Conservation (phyloP, 2,888 invertebrate genomes). For the Iselma pallidipennis region DNA sequence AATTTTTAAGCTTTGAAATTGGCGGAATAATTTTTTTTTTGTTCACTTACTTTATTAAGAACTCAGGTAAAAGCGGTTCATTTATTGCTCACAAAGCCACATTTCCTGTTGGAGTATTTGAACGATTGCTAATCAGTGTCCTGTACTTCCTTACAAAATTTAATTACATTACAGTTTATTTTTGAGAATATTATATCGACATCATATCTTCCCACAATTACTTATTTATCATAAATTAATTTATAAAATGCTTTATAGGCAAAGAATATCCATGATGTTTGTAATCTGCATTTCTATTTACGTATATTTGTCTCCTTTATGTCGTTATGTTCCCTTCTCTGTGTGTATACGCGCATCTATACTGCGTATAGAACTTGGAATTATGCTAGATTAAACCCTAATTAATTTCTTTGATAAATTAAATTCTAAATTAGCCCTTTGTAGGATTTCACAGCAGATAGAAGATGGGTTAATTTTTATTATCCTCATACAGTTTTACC, state of each 20-base stretch:
- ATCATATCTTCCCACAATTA: too few relatives aligned
- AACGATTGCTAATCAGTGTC: constrained; percentile 9
- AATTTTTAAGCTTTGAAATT: too few relatives aligned
- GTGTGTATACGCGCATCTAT: neutral
- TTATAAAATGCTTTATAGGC: too few relatives aligned
- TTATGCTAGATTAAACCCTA: constrained; percentile 32
- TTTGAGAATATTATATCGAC: constrained; percentile 23
- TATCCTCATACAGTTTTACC: neutral
- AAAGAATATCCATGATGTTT: too few relatives aligned
- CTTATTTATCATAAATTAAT: too few relatives aligned
- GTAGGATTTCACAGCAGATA: neutral
- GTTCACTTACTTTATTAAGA: too few relatives aligned
- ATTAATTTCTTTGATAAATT: constrained; percentile 37
- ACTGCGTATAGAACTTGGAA: constrained; percentile 12
- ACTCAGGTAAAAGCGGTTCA: too few relatives aligned
- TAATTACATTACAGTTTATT: constrained; percentile 21
- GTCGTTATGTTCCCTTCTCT: constrained; percentile 10
- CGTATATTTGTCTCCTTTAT: too few relatives aligned
- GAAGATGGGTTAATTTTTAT: constrained; percentile 8
- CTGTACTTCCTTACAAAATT: neutral
- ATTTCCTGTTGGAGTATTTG: too few relatives aligned
- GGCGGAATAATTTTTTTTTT: too few relatives aligned
- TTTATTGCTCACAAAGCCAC: too few relatives aligned
- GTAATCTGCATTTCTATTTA: too few relatives aligned
- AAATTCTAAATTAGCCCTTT: constrained; percentile 20